These are phyloP conservation scores for Erebia ligea DNA, from an alignment of 2,888 invertebrate species.

Conservation along the genomic window DNA sequence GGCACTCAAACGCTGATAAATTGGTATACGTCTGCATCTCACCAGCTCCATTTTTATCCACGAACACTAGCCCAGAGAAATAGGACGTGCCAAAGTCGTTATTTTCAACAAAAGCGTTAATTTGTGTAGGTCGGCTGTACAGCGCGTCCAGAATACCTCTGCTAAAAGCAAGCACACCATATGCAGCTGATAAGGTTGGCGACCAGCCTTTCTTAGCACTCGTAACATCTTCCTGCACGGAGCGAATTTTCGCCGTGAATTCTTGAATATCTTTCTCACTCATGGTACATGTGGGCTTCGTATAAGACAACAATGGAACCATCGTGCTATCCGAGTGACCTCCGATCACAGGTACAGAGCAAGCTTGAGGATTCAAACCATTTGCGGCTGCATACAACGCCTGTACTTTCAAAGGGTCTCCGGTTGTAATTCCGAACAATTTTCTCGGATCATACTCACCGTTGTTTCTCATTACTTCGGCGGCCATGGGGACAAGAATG, in stretches of 20 bases:
- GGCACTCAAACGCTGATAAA: conserved; percentile 57
- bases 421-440: conserved; percentile 89
- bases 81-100: conserved; percentile 68
- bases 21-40: conserved; percentile 60
- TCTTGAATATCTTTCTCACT: conserved; percentile 67
- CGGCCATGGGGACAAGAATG: conserved; percentile 70
- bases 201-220: conserved; percentile 84
- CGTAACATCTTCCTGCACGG: conserved; percentile 81
- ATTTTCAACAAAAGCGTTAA: conserved; percentile 65
- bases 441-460: conserved; percentile 84
- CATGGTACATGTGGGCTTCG: conserved; percentile 79
- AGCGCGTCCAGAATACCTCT: conserved; percentile 79
- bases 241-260: conserved; percentile 69
- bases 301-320: conserved; percentile 90
- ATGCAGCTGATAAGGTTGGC: conserved; percentile 86
- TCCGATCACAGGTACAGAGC: conserved; percentile 89
- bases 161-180: conserved; percentile 84
- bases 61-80: conserved; percentile 59
- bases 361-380: conserved; percentile 84
- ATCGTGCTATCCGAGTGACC: conserved; percentile 90
- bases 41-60: conserved; percentile 54
- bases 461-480: conserved; percentile 64
- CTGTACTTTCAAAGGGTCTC: conserved; percentile 89
- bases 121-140: conserved; percentile 51
- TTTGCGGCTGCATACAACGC: conserved; percentile 87